Evolutionary conservation across 2,113 vertebrate genomes (phyloP).

Genomic region (Diphyllodes magnificus): DNA sequence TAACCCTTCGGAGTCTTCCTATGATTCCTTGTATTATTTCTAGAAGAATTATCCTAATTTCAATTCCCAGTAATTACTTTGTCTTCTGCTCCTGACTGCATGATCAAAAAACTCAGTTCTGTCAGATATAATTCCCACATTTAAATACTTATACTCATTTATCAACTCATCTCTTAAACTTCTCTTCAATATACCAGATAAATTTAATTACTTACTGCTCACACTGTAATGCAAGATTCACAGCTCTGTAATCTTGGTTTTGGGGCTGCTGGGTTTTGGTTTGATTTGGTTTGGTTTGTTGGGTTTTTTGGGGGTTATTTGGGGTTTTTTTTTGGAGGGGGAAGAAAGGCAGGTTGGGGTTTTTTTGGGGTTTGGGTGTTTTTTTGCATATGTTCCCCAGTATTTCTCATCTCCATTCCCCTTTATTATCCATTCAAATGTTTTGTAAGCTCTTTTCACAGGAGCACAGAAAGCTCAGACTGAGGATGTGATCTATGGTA

Average conservation of each 20-base stretch:
- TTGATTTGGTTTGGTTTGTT: background rate
- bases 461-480: background rate
- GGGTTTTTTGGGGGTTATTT: background rate
- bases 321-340: accelerated
- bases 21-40: background rate
- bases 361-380: accelerated
- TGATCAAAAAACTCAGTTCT: background rate
- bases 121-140: background rate
- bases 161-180: background rate
- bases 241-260: background rate
- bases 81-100: background rate
- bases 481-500: background rate
- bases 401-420: background rate
- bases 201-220: background rate
- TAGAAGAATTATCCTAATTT: background rate
- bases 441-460: background rate
- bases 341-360: accelerated
- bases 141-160: background rate
- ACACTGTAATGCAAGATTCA: background rate
- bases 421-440: background rate
- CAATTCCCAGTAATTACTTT: background rate
- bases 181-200: background rate
- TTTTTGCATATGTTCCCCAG: background rate
- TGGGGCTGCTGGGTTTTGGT: background rate
- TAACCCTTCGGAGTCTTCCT: background rate